phyloP scores from a whole-genome alignment of 2,113 vertebrate genomes.

The Ornithorhynchus anatinus region DNA sequence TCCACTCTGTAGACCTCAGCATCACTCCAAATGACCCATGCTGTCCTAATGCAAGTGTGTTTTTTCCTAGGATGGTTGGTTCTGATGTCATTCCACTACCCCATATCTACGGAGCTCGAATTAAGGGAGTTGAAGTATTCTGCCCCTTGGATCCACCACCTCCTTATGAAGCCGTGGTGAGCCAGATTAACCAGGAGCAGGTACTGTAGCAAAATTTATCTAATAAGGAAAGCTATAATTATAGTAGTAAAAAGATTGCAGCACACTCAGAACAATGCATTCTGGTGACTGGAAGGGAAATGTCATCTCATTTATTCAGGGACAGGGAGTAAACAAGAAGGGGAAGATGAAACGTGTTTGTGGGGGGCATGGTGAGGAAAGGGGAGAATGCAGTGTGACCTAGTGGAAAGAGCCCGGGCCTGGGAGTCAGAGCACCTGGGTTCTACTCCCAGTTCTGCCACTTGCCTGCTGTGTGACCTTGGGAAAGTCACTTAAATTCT shows the following conservation, averaged over 20 bases:
- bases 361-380: neutral
- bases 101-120: conserved; percentile 69
- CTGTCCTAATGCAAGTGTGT: neutral
- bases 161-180: conserved; percentile 75
- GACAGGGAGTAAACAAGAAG: no score
- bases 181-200: conserved; percentile 57
- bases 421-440: no score
- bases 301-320: no score
- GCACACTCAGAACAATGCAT: neutral
- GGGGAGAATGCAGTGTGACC: no score
- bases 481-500: no score
- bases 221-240: neutral
- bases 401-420: no score
- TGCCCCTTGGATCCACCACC: conserved; percentile 81
- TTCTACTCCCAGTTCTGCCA: no score
- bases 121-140: conserved; percentile 81
- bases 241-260: neutral
- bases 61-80: conserved; percentile 65
- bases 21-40: no score
- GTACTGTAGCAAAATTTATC: conserved; percentile 43
- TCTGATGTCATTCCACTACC: conserved; percentile 76
- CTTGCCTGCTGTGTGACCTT: no score
- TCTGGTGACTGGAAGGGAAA: no score
- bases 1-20: no score
- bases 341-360: neutral